Evolutionary conservation across 2,797 vertebrate genomes (phyloP).

Genomic region (Urocyon cinereoargenteus): DNA sequence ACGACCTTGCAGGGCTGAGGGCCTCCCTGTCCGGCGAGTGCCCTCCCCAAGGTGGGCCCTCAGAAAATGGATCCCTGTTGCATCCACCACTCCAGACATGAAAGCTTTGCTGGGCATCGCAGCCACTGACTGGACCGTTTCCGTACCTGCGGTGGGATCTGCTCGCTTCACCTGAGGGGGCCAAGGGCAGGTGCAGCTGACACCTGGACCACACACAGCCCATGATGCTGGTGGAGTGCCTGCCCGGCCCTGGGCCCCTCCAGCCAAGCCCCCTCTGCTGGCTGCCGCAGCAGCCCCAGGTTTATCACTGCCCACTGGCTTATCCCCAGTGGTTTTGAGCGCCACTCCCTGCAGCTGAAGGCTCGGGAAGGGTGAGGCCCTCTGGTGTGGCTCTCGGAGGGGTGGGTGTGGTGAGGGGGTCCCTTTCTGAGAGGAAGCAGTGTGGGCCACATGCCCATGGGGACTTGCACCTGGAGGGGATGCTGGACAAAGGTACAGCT

Average conservation of each 20-base stretch:
- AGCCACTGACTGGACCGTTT: not conserved
- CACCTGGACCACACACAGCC: not conserved
- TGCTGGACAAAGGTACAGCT: fast-evolving
- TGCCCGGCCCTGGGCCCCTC: not conserved
- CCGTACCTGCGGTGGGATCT: not conserved
- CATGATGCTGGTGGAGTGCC: not conserved
- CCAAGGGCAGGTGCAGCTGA: not conserved
- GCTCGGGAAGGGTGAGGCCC: not conserved
- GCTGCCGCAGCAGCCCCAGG: not conserved
- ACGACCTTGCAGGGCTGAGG: not conserved
- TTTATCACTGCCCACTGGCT: no score
- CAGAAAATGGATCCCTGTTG: not conserved
- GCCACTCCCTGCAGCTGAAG: not conserved
- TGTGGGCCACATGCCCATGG: not conserved
- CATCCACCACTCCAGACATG: not conserved
- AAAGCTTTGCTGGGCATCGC: not conserved
- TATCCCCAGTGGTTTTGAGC: no score
- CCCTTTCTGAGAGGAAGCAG: not conserved
- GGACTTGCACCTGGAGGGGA: not conserved
- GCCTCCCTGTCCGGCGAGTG: no score
- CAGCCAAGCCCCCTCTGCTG: not conserved
- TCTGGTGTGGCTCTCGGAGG: not conserved
- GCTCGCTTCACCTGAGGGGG: not conserved
- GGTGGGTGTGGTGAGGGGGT: fast-evolving
- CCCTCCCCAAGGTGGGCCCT: not conserved